Evolutionary conservation across 1,140 invertebrate genomes (phyloP), one percentile per base, ranked within the genome.

Genomic region (Ditylenchus dipsaci): DNA sequence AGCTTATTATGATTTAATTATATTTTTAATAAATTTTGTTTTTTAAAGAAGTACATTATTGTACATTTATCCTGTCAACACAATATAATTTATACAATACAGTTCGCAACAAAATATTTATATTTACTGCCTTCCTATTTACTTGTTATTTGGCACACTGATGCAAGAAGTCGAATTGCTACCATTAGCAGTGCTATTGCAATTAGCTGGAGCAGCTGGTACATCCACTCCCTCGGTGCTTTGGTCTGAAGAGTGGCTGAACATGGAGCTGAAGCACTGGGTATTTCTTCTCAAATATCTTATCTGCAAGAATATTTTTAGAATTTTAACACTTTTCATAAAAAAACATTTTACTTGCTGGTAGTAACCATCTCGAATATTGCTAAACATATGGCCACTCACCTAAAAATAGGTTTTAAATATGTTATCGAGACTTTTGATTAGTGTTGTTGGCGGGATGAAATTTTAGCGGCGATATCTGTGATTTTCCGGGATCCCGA

Each of bases 351-450:
- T 53, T 61, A 61, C 59, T 43, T 61, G 19, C 29, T 61, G 19
- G 29, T 61, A 61, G n/a, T 78, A 78, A 38, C 76, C 76, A 53
- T 78, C 76, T 53, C 76, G 33, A 23, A 78, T 64, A 56, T 49
- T 67, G 26, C 62, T 76, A 59, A 78, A 78, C 78, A 78, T 38
- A 11, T 38, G 33, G 33, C 33, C 33, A 38, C 33, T 38, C 33
- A 38, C 33, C 33, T 38, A 5, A 3, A 38, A 38, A 38, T 38
- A 5, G 33, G 3, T n/a, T n/a, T n/a, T n/a, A n/a, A n/a, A n/a
- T n/a, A n/a, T n/a, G n/a, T n/a, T n/a, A n/a, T n/a, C n/a, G n/a
- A n/a, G n/a, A n/a, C n/a, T n/a, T n/a, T n/a, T n/a, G n/a, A n/a
- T n/a, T n/a, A n/a, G n/a, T n/a, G n/a, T n/a, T n/a, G n/a, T n/a